Evolutionary conservation across 2,113 vertebrate genomes (phyloP), one percentile per base, ranked within the genome.

Genomic region (Desmodus rotundus): DNA sequence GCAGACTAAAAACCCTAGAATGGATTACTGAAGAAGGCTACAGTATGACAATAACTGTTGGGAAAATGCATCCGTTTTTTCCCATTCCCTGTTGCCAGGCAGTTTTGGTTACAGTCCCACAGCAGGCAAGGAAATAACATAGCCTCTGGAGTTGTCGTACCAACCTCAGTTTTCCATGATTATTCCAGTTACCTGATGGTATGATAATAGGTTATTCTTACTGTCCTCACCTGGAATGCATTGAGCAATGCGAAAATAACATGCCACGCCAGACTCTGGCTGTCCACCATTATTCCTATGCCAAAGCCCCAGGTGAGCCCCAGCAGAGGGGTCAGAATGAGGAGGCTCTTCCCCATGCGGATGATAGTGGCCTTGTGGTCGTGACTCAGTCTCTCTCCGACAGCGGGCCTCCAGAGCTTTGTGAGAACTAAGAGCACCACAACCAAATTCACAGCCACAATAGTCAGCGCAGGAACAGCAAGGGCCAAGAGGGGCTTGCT

Each of bases 231-330:
- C 99, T 99, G 99, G 41, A 99, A 97, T 47, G 99, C 98, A 84
- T 99, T 99, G 92, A 99, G 98, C 63, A 98, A 58, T 83, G 98
- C 93, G 67, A 99, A 99, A 85, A 98, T 63, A 74, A 98, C n/a
- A 15, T 98, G 98, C 92, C 98, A 96, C 74, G 92, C 98, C 2
- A 0, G 2, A 1, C 92, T 94, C 2, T 1, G 4, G 36, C 93
- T 96, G 26, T 80, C 26, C 2, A 54, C 38, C 96, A 99, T 97
- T 2, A 98, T 98, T 91, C 98, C 99, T 58, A 99, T 97, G 92
- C 99, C 99, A 50, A 99, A 97, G 87, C 98, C 97, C 99, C 99
- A 99, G 28, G 99, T 99, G 47, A 99, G 98, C 31, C 99, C 99
- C 77, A 99, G 98, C 78, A 99, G 97, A 38, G 99, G 99, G 13